These are phyloP conservation scores for Drosophila kohkoa DNA, from an alignment of 1,140 invertebrate species.

Conservation along the genomic window DNA sequence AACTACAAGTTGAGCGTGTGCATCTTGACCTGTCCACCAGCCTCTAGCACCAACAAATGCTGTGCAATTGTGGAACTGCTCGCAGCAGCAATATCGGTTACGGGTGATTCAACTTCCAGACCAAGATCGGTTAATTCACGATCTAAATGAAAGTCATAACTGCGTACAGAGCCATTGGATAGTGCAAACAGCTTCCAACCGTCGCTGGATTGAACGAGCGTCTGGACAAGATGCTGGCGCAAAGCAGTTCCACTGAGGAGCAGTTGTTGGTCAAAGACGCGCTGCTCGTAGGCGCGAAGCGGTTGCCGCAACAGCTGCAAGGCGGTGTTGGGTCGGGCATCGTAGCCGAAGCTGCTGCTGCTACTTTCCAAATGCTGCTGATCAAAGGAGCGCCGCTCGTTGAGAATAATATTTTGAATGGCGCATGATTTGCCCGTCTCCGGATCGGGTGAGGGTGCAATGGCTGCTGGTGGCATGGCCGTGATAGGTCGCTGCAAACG, in stretches of 20 bases:
- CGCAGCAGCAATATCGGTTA: conserved; percentile 61
- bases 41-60: conserved; percentile 51
- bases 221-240: conserved; percentile 71
- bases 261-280: conserved; percentile 75
- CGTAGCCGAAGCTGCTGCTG: conserved; percentile 21
- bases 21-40: conserved; percentile 55
- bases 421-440: conserved; percentile 82
- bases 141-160: conserved; percentile 77
- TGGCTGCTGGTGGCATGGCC: conserved; percentile 24
- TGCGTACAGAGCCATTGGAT: conserved; percentile 64
- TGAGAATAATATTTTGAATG: conserved; percentile 83
- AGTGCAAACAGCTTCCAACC: conserved; percentile 72
- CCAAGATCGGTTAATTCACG: conserved; percentile 35
- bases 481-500: conserved; percentile 30
- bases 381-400: conserved; percentile 72
- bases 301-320: conserved; percentile 61
- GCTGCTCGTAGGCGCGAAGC: conserved; percentile 66
- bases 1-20: conserved; percentile 56
- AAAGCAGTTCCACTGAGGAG: conserved; percentile 68
- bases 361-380: conserved; percentile 31
- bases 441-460: conserved; percentile 30
- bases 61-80: conserved; percentile 50
- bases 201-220: conserved; percentile 69
- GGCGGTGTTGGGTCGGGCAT: conserved; percentile 63
- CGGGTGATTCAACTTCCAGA: background rate